Evolutionary conservation across 2,113 vertebrate species (phyloP), one percentile per base, ranked within the genome.

Genomic region (Archilochus colubris): DNA sequence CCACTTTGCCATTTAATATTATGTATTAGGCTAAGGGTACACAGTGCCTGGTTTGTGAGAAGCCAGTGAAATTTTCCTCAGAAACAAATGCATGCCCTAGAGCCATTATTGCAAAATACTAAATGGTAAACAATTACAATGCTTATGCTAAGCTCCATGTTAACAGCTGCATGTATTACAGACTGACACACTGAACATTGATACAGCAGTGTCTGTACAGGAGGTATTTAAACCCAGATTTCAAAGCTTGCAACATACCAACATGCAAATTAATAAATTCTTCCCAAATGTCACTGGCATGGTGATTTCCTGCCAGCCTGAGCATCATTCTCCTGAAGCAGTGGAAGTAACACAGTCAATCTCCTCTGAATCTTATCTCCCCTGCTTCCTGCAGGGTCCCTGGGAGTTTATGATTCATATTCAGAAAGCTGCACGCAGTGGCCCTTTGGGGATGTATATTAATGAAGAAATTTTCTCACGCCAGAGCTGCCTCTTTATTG

Each of bases 381-480:
- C 83, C 64, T 73, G 93, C 74, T 97, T 97, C 94, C 86, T 90
- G 74, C 63, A 95, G 94, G 67, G 66, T 94, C 86, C 82, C 89
- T 55, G 62, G 74, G 94, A 96, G 94, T 96, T 94, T 95, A 93
- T 96, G 97, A 98, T 95, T 97, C 97, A 96, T 96, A 97, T 97
- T 97, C 89, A 43, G 69, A 97, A 93, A 57, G 76, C 95, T 85
- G 88, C 74, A 86, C 0, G 80, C 50, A 79, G 75, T 48, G 94
- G 93, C 91, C 97, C 95, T 97, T 97, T 93, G 97, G 95, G 96
- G 91, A 96, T 92, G 95, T 95, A 93, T 97, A 97, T 97, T 98
- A 98, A 98, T 98, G 95, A 98, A 97, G 97, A 97, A 97, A 96
- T 94, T 92, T 94, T 96, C 97, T 96, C 92, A 86, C 82, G 85